Evolutionary conservation across 2,888 invertebrate genomes (phyloP), one percentile per base, ranked within the genome.

Genomic region (Leucoma salicis): DNA sequence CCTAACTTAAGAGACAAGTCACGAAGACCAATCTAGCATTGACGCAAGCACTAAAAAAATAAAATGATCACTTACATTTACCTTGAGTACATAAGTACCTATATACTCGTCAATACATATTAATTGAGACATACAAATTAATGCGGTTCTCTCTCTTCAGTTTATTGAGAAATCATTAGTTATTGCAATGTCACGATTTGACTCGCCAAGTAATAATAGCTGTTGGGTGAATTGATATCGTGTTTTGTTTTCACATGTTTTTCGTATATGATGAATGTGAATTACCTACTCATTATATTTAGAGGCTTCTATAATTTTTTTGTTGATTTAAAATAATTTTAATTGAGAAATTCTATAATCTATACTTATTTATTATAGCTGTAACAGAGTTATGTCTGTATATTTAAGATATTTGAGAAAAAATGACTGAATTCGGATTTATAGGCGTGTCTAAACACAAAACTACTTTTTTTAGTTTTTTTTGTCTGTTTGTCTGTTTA

Each of bases 61-160:
- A 14, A 28, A 33, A 42, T 60, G 61, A 60, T 53, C 4, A 27
- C 7, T 18, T 53, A 49, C 53, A 60, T 49, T 35, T 36, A 25
- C 31, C 16, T 42, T 42, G 42, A 14, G 28, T 12, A 24, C 14
- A 14, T 32, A 31, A 16, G 7, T 8, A 11, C 3, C 3, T n/a
- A 33, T 7, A 11, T n/a, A 33, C 33, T 33, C 33, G 21, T 33
- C 18, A 21, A 21, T 8, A 21, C 21, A 21, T 21, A 21, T 21
- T 21, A 21, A 21, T 14, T 24, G 15, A 14, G 3, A 31, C 6
- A n/a, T 8, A 15, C 6, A 21, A 8, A 21, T 21, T 21, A 21
- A 21, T 21, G 21, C 8, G 6, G 21, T 6, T 21, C 21, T 21
- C 13, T 5, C n/a, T 29, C 29, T 6, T 10, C 5, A 13, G n/a